A percentile compares a stretch with the other conserved stretches of the same genome.
Evolutionary conservation across 1,140 invertebrate genomes (phyloP).

Genomic region (Sitophilus oryzae): DNA sequence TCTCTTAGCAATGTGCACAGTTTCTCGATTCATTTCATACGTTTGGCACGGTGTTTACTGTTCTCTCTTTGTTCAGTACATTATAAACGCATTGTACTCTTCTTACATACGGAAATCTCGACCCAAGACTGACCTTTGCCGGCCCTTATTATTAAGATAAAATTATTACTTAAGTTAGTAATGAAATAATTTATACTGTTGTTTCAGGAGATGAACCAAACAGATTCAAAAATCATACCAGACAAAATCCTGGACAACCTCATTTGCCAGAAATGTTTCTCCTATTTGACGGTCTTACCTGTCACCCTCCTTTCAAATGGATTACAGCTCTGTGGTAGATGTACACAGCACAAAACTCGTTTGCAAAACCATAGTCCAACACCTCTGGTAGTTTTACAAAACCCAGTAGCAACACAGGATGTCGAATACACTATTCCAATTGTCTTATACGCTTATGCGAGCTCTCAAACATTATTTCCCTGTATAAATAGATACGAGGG

Average conservation of each 20-base stretch:
- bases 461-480: background rate
- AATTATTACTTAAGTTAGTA: too few relatives aligned
- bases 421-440: conserved; percentile 2
- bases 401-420: background rate
- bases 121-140: too few relatives aligned
- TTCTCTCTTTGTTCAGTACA: too few relatives aligned
- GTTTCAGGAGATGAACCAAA: background rate
- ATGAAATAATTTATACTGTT: too few relatives aligned
- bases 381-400: background rate
- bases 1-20: too few relatives aligned
- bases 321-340: background rate
- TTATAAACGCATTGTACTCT: too few relatives aligned
- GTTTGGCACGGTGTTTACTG: too few relatives aligned
- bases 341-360: background rate
- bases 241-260: background rate
- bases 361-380: background rate
- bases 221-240: background rate
- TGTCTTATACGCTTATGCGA: background rate
- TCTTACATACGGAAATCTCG: too few relatives aligned
- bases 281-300: background rate
- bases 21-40: too few relatives aligned
- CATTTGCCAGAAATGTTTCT: background rate
- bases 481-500: conserved; percentile 6
- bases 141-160: too few relatives aligned
- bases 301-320: background rate